Conservation (phyloP, 2,797 vertebrate species). For the Falco columbarius region DNA sequence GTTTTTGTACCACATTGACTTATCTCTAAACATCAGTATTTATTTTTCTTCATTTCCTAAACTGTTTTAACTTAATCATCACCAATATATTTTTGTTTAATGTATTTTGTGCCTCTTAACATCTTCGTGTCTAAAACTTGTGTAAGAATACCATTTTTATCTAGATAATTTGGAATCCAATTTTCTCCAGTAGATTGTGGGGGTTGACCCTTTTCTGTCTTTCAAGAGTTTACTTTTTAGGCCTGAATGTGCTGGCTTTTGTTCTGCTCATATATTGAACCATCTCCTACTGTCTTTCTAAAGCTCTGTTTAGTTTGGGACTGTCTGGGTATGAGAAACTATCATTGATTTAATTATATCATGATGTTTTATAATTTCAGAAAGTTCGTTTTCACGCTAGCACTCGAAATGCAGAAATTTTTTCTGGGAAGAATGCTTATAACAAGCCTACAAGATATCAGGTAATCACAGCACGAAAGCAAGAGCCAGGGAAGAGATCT, state of each 20-base stretch:
- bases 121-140: background rate
- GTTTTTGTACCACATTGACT: background rate
- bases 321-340: background rate
- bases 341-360: background rate
- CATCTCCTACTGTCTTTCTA: background rate
- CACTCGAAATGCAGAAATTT: slow-evolving; percentile 83
- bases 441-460: slow-evolving; percentile 94
- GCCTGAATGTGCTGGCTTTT: background rate
- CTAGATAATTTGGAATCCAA: background rate
- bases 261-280: background rate
- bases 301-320: background rate
- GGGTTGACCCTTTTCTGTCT: background rate
- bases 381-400: slow-evolving; percentile 85
- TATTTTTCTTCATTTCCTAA: background rate
- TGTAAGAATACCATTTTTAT: background rate
- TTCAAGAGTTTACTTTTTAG: background rate
- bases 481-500: background rate
- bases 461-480: slow-evolving; percentile 74
- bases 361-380: slow-evolving; percentile 74
- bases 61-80: background rate
- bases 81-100: background rate
- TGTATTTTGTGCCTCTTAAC: background rate
- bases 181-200: background rate
- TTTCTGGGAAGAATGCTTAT: slow-evolving; percentile 85
- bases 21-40: background rate